phyloP scores from a whole-genome alignment of 2,113 vertebrate species.

The Ictalurus punctatus region DNA sequence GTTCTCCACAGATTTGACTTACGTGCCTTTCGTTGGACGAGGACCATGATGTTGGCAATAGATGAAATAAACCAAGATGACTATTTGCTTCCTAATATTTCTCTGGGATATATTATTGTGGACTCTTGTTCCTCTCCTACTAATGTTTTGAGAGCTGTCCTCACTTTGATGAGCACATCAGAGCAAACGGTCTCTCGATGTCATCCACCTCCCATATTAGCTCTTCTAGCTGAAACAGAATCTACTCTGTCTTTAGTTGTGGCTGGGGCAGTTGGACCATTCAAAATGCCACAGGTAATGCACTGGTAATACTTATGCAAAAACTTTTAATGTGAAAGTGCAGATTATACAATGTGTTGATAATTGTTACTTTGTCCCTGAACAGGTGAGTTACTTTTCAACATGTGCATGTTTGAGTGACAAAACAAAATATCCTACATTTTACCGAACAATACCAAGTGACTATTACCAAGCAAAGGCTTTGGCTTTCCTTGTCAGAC shows the following conservation, averaged over 20 bases:
- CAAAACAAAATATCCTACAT: conserved; percentile 71
- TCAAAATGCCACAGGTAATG: conserved; percentile 72
- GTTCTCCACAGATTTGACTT: conserved; percentile 68
- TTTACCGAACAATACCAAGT: conserved; percentile 75
- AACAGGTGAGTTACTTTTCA: conserved; percentile 76
- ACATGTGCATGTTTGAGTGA: conserved; percentile 74
- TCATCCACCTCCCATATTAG: conserved; percentile 62
- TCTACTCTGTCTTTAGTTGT: conserved; percentile 74
- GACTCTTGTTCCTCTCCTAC: conserved; percentile 75
- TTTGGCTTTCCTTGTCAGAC: conserved; percentile 71
- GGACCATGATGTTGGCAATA: conserved; percentile 75
- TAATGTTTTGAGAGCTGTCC: conserved; percentile 68
- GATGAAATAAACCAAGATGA: conserved; percentile 73
- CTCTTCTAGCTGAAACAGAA: conserved; percentile 72
- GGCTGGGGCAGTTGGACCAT: conserved; percentile 70
- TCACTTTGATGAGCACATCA: conserved; percentile 63
- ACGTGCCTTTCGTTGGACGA: conserved; percentile 72
- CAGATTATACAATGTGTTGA: background rate
- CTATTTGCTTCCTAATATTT: conserved; percentile 69
- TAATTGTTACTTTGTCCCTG: background rate
- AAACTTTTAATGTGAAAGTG: background rate
- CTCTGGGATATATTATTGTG: conserved; percentile 72
- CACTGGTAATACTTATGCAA: background rate
- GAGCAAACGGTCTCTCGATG: conserved; percentile 52
- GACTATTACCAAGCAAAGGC: conserved; percentile 75